Conservation (phyloP, 2,113 vertebrate genomes). For the Hippolais icterina region DNA sequence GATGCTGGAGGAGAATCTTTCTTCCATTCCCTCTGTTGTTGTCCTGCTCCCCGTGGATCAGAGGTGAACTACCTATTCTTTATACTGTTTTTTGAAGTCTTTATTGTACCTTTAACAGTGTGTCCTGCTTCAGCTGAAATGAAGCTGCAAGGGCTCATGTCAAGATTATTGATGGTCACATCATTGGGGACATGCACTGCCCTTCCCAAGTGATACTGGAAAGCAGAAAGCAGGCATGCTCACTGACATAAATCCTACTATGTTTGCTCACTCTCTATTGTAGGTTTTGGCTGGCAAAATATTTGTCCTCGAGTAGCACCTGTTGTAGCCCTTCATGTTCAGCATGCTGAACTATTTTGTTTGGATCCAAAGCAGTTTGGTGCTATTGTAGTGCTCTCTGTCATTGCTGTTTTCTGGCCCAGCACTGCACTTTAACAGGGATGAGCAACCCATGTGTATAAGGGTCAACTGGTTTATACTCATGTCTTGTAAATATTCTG, state of each 20-base stretch:
- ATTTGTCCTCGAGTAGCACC: conserved; percentile 18
- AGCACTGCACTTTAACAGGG: background rate
- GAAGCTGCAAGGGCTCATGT: background rate
- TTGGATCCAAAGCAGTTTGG: background rate
- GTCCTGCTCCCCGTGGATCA: background rate
- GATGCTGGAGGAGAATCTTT: background rate
- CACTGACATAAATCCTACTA: background rate
- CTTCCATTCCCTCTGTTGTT: background rate
- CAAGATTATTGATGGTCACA: background rate
- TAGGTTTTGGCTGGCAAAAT: conserved; percentile 26
- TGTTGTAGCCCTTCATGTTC: background rate
- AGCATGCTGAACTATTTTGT: background rate
- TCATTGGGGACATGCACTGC: background rate
- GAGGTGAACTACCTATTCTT: background rate
- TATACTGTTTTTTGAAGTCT: background rate
- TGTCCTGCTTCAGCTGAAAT: background rate
- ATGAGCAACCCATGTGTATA: background rate
- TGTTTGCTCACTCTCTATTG: background rate
- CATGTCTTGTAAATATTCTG: fast-evolving
- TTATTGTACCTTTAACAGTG: background rate
- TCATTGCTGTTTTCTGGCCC: background rate
- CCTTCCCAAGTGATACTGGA: background rate
- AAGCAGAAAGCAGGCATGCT: background rate
- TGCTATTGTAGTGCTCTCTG: background rate
- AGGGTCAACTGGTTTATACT: background rate